A percentile compares a stretch with the other conserved stretches of the same genome.
These are phyloP conservation scores for Oreonectes daqikongensis DNA, from an alignment of 2,797 vertebrate species.

Conservation along the genomic window DNA sequence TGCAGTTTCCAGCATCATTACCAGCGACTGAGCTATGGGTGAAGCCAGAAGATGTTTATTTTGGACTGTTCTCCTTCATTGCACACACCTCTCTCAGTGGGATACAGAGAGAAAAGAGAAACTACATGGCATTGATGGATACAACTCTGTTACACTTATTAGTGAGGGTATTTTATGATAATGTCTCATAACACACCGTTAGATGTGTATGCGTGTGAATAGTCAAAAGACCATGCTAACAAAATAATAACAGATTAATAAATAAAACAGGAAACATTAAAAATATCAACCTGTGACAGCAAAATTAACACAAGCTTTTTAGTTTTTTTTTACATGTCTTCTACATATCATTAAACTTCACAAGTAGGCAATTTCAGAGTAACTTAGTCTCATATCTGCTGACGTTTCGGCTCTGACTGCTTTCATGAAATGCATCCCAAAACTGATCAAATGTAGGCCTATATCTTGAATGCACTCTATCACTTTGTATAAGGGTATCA, in stretches of 20 bases:
- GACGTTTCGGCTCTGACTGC: background rate
- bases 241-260: background rate
- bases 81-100: background rate
- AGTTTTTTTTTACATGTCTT: too few relatives aligned
- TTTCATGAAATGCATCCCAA: background rate
- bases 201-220: too few relatives aligned
- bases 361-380: slow-evolving; percentile 5
- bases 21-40: slow-evolving; percentile 4
- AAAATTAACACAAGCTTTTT: too few relatives aligned
- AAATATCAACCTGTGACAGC: too few relatives aligned
- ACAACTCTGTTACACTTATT: background rate
- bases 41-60: slow-evolving; percentile 17
- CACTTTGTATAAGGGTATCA: too few relatives aligned
- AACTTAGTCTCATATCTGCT: background rate
- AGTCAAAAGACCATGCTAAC: too few relatives aligned
- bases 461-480: background rate
- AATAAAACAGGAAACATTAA: too few relatives aligned
- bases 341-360: background rate
- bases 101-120: background rate
- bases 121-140: background rate
- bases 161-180: background rate
- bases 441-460: background rate
- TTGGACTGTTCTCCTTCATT: slow-evolving; percentile 11
- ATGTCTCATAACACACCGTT: background rate
- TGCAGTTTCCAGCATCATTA: slow-evolving; percentile 38